These are phyloP conservation scores for Clarias pachynema DNA, from an alignment of 2,797 vertebrate species.

Conservation along the genomic window DNA sequence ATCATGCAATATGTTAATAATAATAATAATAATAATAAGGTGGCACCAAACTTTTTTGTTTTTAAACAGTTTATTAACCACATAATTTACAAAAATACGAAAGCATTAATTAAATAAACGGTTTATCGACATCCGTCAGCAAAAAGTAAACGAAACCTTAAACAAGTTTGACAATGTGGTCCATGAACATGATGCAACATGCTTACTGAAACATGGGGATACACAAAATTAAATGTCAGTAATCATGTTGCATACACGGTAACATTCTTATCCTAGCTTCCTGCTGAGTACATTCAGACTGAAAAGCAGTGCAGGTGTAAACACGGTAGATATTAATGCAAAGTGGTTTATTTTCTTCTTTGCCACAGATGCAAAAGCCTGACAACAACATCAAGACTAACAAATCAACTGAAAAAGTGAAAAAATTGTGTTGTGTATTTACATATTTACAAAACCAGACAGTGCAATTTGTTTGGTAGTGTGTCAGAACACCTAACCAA, in stretches of 20 bases:
- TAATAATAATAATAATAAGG: constrained; percentile 34
- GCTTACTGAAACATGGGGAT: not conserved
- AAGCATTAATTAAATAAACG: constrained; percentile 74
- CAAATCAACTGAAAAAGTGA: not conserved
- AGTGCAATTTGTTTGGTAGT: constrained; percentile 24
- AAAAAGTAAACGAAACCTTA: constrained; percentile 7
- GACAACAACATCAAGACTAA: not conserved
- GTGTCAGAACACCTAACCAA: not conserved
- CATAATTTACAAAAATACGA: constrained; percentile 73
- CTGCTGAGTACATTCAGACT: not conserved
- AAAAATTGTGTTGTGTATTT: not conserved
- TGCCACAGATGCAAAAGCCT: not conserved
- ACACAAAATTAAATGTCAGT: not conserved
- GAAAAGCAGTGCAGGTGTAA: not conserved
- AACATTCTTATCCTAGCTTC: not conserved
- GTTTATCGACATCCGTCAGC: constrained; percentile 59
- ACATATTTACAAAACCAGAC: constrained; percentile 13
- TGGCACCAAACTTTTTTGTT: not conserved
- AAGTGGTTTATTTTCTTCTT: not conserved
- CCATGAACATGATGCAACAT: not conserved
- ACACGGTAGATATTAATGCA: not conserved
- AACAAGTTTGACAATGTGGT: not conserved
- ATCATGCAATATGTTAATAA: constrained; percentile 1
- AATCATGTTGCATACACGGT: not conserved
- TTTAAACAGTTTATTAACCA: constrained; percentile 71